Percentiles rank a stretch among this genome's conserved stretches.
Conservation (phyloP, 1,140 invertebrate genomes). For the Drosophila orosa region DNA sequence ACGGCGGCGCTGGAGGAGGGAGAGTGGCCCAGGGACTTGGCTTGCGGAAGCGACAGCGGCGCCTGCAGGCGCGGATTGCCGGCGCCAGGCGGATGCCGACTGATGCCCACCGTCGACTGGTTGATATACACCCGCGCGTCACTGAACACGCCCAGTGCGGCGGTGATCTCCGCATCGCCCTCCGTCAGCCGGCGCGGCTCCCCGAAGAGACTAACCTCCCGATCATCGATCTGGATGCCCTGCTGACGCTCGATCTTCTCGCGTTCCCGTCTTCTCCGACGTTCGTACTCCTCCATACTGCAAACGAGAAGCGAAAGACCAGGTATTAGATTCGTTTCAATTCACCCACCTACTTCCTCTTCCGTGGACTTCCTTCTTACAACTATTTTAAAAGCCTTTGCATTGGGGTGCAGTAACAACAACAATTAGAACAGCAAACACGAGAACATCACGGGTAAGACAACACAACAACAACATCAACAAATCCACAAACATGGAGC, state of each 20-base stretch:
- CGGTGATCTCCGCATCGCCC: conserved; percentile 75
- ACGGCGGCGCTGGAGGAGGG: conserved; percentile 26
- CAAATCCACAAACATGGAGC: conserved; percentile 59
- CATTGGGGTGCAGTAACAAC: conserved; percentile 43
- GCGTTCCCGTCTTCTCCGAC: conserved; percentile 87
- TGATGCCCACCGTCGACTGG: conserved; percentile 72
- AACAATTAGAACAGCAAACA: conserved; percentile 56
- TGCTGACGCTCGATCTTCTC: conserved; percentile 89
- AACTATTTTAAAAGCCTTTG: not conserved
- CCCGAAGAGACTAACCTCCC: conserved; percentile 85
- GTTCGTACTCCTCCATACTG: conserved; percentile 88
- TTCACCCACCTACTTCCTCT: not conserved
- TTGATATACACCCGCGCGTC: conserved; percentile 73
- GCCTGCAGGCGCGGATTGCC: conserved; percentile 60
- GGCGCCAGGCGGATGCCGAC: conserved; percentile 52
- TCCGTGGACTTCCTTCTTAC: not conserved
- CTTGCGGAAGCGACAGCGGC: conserved; percentile 23
- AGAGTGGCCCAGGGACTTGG: conserved; percentile 38
- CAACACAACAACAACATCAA: conserved; percentile 53
- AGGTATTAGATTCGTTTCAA: not conserved
- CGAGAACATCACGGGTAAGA: conserved; percentile 62
- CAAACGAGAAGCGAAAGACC: conserved; percentile 59
- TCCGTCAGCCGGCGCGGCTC: conserved; percentile 85
- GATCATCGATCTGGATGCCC: conserved; percentile 87
- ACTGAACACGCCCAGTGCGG: conserved; percentile 73